Conservation (phyloP, 2,888 invertebrate genomes). For the Silvanus unidentatus region DNA sequence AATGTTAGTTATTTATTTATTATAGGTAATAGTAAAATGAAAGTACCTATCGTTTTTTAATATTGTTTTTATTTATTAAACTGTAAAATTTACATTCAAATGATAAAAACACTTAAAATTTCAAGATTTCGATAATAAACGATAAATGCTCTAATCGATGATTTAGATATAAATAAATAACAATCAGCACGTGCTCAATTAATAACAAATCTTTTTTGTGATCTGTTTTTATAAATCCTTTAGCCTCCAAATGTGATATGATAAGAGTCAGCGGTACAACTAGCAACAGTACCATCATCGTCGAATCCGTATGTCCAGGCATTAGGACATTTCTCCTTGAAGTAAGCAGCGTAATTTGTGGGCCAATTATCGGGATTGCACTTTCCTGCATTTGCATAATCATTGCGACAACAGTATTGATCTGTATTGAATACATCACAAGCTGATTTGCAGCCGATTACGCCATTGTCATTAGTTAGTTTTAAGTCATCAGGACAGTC, state of each 20-base stretch:
- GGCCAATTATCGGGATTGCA: constrained; percentile 37
- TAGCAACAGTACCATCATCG: constrained; percentile 44
- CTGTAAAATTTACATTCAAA: too few relatives aligned
- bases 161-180: too few relatives aligned
- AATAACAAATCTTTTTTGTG: too few relatives aligned
- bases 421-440: constrained; percentile 44
- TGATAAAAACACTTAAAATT: too few relatives aligned
- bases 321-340: constrained; percentile 46
- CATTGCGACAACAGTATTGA: constrained; percentile 41
- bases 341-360: constrained; percentile 37
- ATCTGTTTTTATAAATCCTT: too few relatives aligned
- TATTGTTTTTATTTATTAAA: too few relatives aligned
- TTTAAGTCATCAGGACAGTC: constrained; percentile 33
- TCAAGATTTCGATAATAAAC: too few relatives aligned
- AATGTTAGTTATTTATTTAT: too few relatives aligned
- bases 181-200: too few relatives aligned
- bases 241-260: constrained; percentile 26
- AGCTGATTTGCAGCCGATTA: constrained; percentile 45
- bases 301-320: constrained; percentile 50
- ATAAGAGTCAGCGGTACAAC: constrained; percentile 35
- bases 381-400: constrained; percentile 31
- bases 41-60: too few relatives aligned
- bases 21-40: too few relatives aligned
- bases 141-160: too few relatives aligned
- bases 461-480: constrained; percentile 18